Base-by-base conservation (phyloP, 2,888 invertebrate species). In the Pyrochroa serraticornis region DNA sequence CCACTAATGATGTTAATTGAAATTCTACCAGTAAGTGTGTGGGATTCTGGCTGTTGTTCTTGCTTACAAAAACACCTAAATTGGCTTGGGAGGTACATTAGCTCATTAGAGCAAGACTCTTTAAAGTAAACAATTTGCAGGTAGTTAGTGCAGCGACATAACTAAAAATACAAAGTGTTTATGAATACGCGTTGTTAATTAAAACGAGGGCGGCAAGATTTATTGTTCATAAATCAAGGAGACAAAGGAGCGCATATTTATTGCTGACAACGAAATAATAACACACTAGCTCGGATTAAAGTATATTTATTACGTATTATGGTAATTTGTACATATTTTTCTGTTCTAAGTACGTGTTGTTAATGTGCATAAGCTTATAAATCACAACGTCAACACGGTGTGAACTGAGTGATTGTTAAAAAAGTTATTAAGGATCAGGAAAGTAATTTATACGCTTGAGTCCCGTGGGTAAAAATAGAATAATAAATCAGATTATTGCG, bases 401-500 rank as follows among this genome's bases (percentile, higher is more conserved):
- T 30, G 43, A 51, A 43, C 49, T 53, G 45, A 53, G 45, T 33
- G 47, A 54, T 54, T 41, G 42, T 39, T n/a, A 52, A 44, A 54
- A 53, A 52, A 52, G 34, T 49, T 45, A 47, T 38, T 48, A 48
- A 47, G 35, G 39, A 50, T 50, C 39, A 44, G 37, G 42, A 22
- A 44, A 35, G 52, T 45, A 52, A 52, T 52, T 51, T 52, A 52
- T 37, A 14, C 41, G 37, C 52, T 52, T 14, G 52, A 45, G 30
- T 10, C 44, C 10, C 13, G 10, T 30, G 44, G 45, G 38, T 30
- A 52, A 38, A 37, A 51, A 51, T 51, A 37, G 35, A 43, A 50
- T 49, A 49, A 62, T 62, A 59, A 64, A 64, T 61, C 56, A 59
- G 59, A 54, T 62, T 59, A 54, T 54, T 56, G 41, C 50, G 48